phyloP scores from a whole-genome alignment of 2,113 vertebrate species.

The Scomber scombrus region DNA sequence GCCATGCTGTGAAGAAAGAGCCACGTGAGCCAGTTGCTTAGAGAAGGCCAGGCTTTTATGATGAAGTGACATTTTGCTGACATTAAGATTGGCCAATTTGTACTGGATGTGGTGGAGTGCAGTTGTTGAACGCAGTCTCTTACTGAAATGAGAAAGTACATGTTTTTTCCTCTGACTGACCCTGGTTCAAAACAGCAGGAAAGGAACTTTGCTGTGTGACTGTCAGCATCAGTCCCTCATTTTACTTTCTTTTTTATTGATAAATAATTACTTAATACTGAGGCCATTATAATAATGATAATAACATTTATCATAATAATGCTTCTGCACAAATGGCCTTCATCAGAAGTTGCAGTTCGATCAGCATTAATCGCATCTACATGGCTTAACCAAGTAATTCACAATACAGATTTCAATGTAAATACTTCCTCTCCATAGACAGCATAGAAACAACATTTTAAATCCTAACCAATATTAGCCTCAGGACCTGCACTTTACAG shows the following conservation, averaged over 20 bases:
- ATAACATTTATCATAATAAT: background rate
- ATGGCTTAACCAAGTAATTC: background rate
- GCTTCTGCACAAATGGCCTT: background rate
- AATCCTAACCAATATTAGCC: conserved; percentile 35
- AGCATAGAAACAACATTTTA: background rate
- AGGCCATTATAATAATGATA: background rate
- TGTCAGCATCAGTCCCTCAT: conserved; percentile 41
- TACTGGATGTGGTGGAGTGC: conserved; percentile 81
- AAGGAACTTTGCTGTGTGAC: conserved; percentile 48
- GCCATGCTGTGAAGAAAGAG: conserved; percentile 83
- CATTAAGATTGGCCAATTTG: conserved; percentile 89
- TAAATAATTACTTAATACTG: conserved; percentile 5
- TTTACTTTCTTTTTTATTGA: conserved; percentile 25
- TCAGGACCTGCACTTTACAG: conserved; percentile 43
- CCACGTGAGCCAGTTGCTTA: conserved; percentile 67
- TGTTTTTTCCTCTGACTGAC: conserved; percentile 66
- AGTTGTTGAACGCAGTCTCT: conserved; percentile 78
- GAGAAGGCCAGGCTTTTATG: conserved; percentile 84
- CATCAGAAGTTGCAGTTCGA: background rate
- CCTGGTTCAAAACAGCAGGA: conserved; percentile 69
- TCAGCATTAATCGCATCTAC: too few species aligned
- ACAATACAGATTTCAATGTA: background rate
- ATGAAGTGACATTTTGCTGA: conserved; percentile 88
- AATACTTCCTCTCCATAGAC: conserved; percentile 5
- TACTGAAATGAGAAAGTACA: conserved; percentile 74